Base-by-base conservation (phyloP, 2,888 invertebrate species). In the Troides aeacus region DNA sequence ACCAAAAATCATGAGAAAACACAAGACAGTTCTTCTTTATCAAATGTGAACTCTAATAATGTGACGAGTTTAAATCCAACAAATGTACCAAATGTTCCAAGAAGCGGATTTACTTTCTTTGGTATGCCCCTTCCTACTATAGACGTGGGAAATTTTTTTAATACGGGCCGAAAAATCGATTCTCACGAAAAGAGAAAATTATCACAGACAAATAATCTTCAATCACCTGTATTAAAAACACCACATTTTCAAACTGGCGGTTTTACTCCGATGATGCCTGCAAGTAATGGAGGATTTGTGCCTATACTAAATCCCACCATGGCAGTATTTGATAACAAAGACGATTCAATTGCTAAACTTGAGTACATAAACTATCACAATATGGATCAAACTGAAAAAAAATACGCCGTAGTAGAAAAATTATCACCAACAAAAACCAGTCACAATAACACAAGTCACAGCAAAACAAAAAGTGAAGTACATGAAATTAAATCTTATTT, bases 71-170 rank as follows among this genome's bases (percentile, higher is more conserved):
- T 90, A 65, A 89, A 89, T 73, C 88, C 79, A 62, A 68, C 84
- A 23, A 83, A 89, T 68, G 79, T 85, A 66, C 83, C 86, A 53
- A 92, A 90, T 50, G 92, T 94, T 0, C 94, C 95, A 0, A 82
- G 77, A 2, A 94, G 94, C 72, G 94, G 95, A 1, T 97, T 97
- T 75, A 97, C 97, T 18, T 97, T 97, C 81, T 97, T 97, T 79
- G 97, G 97, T 0, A 95, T 97, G 81, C 97, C 97, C 0, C 82
- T 97, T 71, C 96, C 97, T 1, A 93, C 94, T 57, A 84, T 97
- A 62, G 95, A 95, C 75, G 93, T 97, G 78, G 94, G 95, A 17
- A 95, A 95, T 77, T 86, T 96, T 59, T 93, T 95, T 46, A 91
- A 86, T 63, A 89, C 86, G 50, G 92, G 91, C 0, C 85, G 92